Base-by-base conservation (phyloP, 1,140 invertebrate species). In the Caenorhabditis elegans region DNA sequence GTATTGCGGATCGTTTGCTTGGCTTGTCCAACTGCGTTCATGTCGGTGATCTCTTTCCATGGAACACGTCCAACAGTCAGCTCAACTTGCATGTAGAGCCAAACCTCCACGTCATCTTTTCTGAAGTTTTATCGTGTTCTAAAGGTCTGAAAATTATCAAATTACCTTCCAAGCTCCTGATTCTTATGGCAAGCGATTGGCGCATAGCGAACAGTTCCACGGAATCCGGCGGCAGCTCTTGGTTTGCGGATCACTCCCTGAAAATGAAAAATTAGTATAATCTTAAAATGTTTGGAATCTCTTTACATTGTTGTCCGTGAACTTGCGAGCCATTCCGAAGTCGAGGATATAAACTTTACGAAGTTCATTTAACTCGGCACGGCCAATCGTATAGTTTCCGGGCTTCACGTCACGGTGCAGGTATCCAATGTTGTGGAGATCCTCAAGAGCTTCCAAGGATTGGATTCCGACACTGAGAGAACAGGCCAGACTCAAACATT, bases 271-370 rank as follows among this genome's bases (percentile, higher is more conserved):
- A 28, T 24, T 11, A 55, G 19, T 11, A 28, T 28, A 8, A 24
- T 24, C 19, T 19, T 39, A 13, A 22, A 43, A 24, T 34, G 13
- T 19, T 11, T 26, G 8, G 8, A 3, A 70, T 2, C 10, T 76
- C 6, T n/a, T 11, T 76, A 39, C 70, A 76, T 39, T 34, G 3
- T 88, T 87, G 60, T 89, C 85, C 13, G 88, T 84, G 78, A 87
- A 88, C 55, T 87, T 87, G 24, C 87, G 86, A 51, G 78, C 80
- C 87, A 88, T 88, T 24, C 87, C 87, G 75, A 88, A 88, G 53
- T 88, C 87, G n/a, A 88, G 84, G 24, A 88, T 76, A 65, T 88
- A 88, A n/a, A 87, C 86, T 53, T 86, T 84, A 36, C 85, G 76
- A 11, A 85, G 83, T 43, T 87, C 85, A 19, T 80, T 70, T 15